A percentile compares a stretch with the other conserved stretches of the same genome.
phyloP scores from a whole-genome alignment of 2,113 vertebrate genomes.

The Callipepla californica region DNA sequence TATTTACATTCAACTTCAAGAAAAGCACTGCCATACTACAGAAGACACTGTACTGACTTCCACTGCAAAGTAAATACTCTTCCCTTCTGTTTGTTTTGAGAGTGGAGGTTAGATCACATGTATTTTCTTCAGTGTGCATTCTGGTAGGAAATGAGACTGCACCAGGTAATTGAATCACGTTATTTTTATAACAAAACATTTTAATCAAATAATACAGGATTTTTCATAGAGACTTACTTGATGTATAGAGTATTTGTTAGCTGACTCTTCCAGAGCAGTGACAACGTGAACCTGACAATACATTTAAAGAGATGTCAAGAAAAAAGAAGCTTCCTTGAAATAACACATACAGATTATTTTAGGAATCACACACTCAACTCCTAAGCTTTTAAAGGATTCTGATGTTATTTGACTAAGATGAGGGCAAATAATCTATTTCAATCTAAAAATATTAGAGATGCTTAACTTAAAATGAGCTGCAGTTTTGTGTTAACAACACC shows the following conservation, averaged over 20 bases:
- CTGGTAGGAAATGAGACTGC: not conserved
- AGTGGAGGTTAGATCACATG: not conserved
- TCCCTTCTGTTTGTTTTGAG: not conserved
- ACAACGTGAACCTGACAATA: constrained; percentile 79
- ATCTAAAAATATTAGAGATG: not conserved
- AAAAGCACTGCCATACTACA: not conserved
- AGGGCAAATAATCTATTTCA: not conserved
- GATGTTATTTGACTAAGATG: not conserved
- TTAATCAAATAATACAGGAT: not conserved
- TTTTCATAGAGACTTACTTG: constrained; percentile 75
- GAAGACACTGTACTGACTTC: not conserved
- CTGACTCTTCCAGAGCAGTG: constrained; percentile 74
- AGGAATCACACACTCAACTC: not conserved
- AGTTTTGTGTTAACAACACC: not conserved
- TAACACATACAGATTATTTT: not conserved
- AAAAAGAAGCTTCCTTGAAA: not conserved
- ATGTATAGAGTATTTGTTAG: constrained; percentile 70
- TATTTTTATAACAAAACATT: not conserved
- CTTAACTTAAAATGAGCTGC: not conserved
- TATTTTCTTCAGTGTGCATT: not conserved
- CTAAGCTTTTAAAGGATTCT: not conserved
- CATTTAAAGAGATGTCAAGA: not conserved
- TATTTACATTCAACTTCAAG: not conserved
- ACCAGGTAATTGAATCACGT: not conserved
- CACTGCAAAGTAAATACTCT: not conserved